Base-by-base conservation (phyloP, 1,140 invertebrate species). In the Aphis craccivora region DNA sequence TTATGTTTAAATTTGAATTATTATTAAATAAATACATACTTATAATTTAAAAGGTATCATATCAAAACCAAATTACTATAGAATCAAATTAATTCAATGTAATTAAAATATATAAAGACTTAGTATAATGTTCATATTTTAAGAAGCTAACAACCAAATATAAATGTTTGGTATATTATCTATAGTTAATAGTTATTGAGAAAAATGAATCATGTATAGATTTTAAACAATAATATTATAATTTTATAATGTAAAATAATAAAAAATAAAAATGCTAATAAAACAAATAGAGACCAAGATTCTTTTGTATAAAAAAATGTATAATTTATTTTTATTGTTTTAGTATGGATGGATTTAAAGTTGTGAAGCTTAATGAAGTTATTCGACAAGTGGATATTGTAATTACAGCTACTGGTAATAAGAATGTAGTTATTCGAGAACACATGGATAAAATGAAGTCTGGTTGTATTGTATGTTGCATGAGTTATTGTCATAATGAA, bases 401-500 rank as follows among this genome's bases (percentile, higher is more conserved):
- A 51, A 98, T 99, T 94, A 99, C 99, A 25, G 99, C 98, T 84
- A 99, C 99, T 18, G 98, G 99, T 60, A 99, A 99, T 95, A 99
- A 99, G 96, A 99, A 99, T 95, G 98, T 99, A 35, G 98, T 99
- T 48, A 98, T 97, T 18, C 96, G 98, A 25, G 98, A 99, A 94
- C 98, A 99, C 95, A 98, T 99, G 98, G 98, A 99, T 95, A 97
- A 98, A 94, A 98, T 99, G 98, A 99, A 99, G 96, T 99, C 98
- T 95, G 98, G 98, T 88, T 99, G 98, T 95, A 98, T 99, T 93
- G 97, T 99, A 0, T 99, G 98, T 95, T 99, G 99, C 96, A 99
- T 99, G 98, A 99, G 99, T 0, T 99, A 99, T 96, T 99, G 98
- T 90, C 99, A 99, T 95, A 99, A 98, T 35, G 99, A 99, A 96